Conservation (phyloP, 2,113 vertebrate genomes). For the Bambusicola thoracicus region DNA sequence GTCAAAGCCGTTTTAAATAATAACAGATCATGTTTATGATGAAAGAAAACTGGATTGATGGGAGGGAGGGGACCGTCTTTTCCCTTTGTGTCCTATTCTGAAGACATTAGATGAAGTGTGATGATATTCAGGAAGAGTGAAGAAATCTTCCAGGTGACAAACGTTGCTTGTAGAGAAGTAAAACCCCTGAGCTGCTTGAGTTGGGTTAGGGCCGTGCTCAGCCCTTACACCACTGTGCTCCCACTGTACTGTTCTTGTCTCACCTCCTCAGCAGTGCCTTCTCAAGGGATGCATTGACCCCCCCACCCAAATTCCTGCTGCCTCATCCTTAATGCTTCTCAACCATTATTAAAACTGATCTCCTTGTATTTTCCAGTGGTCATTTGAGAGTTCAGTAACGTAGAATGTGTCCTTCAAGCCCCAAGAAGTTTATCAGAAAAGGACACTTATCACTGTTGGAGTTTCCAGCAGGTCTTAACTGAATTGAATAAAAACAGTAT, state of each 20-base stretch:
- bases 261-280: not conserved
- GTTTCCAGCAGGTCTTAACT: not conserved
- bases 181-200: not conserved
- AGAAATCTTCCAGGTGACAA: not conserved
- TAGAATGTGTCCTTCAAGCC: not conserved
- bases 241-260: fast-evolving
- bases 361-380: not conserved
- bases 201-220: not conserved
- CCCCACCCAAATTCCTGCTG: not conserved
- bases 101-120: not conserved
- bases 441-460: not conserved
- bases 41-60: not conserved
- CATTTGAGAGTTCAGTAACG: not conserved
- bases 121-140: not conserved
- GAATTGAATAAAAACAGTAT: not conserved
- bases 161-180: not conserved
- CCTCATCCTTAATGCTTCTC: not conserved
- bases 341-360: not conserved
- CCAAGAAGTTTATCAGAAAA: not conserved
- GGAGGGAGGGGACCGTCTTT: not conserved
- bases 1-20: not conserved
- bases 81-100: not conserved
- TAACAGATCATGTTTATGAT: not conserved
- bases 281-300: not conserved
- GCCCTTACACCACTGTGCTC: not conserved